Conservation (phyloP, 2,797 vertebrate genomes). For the Platalea minor region DNA sequence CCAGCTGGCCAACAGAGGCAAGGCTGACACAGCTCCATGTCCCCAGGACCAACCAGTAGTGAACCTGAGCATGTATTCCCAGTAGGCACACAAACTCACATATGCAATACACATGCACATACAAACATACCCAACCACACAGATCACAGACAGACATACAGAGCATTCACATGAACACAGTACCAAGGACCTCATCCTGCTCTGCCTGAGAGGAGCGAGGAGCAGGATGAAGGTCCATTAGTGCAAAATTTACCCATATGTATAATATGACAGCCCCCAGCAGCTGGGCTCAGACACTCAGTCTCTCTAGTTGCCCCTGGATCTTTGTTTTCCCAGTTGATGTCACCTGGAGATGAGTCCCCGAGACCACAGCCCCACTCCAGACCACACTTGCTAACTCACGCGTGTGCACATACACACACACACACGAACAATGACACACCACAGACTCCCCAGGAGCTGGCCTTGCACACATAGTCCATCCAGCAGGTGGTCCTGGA, state of each 20-base stretch:
- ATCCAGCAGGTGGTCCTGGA: background rate
- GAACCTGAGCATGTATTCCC: background rate
- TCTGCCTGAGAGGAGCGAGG: no score
- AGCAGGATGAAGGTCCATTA: background rate
- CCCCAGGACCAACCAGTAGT: background rate
- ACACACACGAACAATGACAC: background rate
- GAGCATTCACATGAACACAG: background rate
- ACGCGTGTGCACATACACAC: fast-evolving
- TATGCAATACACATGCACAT: background rate
- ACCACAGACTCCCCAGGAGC: background rate
- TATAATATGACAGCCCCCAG: no score
- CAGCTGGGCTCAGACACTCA: fast-evolving
- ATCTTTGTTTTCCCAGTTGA: background rate
- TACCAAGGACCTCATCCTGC: background rate
- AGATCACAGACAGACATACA: background rate
- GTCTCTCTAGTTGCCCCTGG: background rate
- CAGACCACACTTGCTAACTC: background rate
- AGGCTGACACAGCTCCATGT: background rate
- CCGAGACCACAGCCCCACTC: background rate
- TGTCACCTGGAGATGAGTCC: background rate
- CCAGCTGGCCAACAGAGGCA: background rate
- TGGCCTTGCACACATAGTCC: background rate
- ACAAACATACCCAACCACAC: background rate
- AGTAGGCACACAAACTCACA: background rate
- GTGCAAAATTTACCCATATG: fast-evolving